Conservation (phyloP, 2,113 vertebrate genomes). For the Platysteira castanea region DNA sequence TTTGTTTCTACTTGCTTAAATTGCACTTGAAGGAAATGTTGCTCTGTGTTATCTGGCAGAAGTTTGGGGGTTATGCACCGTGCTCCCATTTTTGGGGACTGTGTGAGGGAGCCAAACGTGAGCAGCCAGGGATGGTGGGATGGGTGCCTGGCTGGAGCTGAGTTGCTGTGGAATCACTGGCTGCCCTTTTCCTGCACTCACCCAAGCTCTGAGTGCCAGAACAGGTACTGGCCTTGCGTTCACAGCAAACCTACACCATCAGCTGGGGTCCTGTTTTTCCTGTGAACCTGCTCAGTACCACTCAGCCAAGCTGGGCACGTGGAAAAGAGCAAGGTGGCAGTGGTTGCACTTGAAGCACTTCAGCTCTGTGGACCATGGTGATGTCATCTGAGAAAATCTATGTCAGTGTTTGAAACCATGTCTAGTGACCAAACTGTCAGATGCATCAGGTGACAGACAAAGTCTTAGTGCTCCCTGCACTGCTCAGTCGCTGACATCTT, state of each 20-base stretch:
- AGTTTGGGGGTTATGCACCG: not conserved
- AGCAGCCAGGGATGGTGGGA: not conserved
- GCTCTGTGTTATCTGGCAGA: not conserved
- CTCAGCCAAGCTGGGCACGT: not conserved
- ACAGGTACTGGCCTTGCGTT: not conserved
- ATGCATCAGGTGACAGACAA: not conserved
- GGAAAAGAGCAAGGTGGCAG: not conserved
- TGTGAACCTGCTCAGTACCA: not conserved
- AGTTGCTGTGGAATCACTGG: not conserved
- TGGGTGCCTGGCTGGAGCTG: not conserved
- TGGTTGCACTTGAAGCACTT: not conserved
- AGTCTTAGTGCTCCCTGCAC: not conserved
- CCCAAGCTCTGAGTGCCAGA: not conserved
- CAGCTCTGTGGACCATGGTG: not conserved
- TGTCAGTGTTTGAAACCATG: not conserved
- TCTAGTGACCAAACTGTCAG: not conserved
- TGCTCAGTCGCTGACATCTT: not conserved
- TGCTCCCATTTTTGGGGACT: not conserved
- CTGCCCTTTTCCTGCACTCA: not conserved
- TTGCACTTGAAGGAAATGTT: not conserved
- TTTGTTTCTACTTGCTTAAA: not conserved
- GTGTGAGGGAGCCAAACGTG: not conserved
- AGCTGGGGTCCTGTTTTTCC: not conserved
- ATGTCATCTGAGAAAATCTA: not conserved
- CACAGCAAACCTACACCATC: not conserved